These are phyloP conservation scores for Anagrus nilaparvatae DNA, from an alignment of 1,140 invertebrate species.

Conservation along the genomic window DNA sequence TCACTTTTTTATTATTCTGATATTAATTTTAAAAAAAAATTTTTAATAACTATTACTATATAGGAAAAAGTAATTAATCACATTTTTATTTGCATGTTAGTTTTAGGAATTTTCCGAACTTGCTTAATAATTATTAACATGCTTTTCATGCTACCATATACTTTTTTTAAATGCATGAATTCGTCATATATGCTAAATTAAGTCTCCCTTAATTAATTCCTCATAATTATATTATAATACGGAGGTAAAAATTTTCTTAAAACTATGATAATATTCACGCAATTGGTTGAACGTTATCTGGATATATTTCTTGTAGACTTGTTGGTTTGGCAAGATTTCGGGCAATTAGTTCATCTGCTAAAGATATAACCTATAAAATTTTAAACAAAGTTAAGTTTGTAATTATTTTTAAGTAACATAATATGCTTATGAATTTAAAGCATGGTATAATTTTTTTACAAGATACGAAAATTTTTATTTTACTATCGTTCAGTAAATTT, in stretches of 20 bases:
- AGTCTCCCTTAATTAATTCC: background rate
- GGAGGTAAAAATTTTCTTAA: conserved; percentile 15
- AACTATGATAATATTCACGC: conserved; percentile 21
- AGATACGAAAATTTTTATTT: too few species aligned
- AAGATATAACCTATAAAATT: conserved; percentile 34
- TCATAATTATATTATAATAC: conserved; percentile 13
- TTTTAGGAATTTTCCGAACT: conserved; percentile 8
- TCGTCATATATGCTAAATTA: conserved; percentile 12
- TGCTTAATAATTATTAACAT: conserved; percentile 4
- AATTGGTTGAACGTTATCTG: conserved; percentile 19
- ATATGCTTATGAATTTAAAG: too few species aligned
- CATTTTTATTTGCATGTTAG: too few species aligned
- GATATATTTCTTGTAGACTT: conserved; percentile 23
- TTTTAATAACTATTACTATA: too few species aligned
- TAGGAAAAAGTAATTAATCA: too few species aligned
- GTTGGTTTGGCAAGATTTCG: conserved; percentile 28
- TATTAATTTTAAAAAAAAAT: too few species aligned
- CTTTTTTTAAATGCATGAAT: too few species aligned
- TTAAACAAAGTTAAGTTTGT: too few species aligned
- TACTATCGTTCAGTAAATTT: too few species aligned
- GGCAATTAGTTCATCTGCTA: conserved; percentile 35
- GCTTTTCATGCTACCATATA: conserved; percentile 12
- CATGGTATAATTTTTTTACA: too few species aligned
- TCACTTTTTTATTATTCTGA: too few species aligned
- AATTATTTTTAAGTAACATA: too few species aligned